phyloP scores from a whole-genome alignment of 2,797 vertebrate species.

The Melopsittacus undulatus region DNA sequence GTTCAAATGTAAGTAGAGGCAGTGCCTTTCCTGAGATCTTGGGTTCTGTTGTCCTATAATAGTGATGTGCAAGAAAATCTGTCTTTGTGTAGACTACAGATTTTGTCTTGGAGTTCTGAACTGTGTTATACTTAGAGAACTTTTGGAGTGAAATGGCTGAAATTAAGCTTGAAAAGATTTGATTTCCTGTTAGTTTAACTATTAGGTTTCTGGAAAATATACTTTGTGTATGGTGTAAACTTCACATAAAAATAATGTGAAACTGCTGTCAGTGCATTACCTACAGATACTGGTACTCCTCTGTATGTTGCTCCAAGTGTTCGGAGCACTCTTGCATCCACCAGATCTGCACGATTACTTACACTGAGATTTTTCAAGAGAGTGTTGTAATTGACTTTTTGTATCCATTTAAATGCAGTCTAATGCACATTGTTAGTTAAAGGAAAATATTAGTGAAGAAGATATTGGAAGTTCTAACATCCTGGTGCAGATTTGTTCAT shows the following conservation, averaged over 20 bases:
- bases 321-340: neutral
- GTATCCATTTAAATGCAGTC: neutral
- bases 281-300: neutral
- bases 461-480: neutral
- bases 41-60: neutral
- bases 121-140: neutral
- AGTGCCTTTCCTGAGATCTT: neutral
- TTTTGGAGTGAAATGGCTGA: neutral
- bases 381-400: neutral
- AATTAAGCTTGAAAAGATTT: neutral
- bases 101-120: neutral
- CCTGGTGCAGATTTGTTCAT: neutral
- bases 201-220: neutral
- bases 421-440: neutral
- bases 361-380: neutral
- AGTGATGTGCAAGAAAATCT: neutral
- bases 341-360: neutral
- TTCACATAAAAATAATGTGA: neutral
- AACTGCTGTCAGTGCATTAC: neutral
- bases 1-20: conserved; percentile 75
- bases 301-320: neutral
- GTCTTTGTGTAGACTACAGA: neutral
- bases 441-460: neutral
- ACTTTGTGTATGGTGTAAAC: neutral
- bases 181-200: rapidly evolving